A percentile compares a stretch with the other conserved stretches of the same genome.
phyloP scores from a whole-genome alignment of 2,797 vertebrate genomes.

The Borostomias antarcticus region DNA sequence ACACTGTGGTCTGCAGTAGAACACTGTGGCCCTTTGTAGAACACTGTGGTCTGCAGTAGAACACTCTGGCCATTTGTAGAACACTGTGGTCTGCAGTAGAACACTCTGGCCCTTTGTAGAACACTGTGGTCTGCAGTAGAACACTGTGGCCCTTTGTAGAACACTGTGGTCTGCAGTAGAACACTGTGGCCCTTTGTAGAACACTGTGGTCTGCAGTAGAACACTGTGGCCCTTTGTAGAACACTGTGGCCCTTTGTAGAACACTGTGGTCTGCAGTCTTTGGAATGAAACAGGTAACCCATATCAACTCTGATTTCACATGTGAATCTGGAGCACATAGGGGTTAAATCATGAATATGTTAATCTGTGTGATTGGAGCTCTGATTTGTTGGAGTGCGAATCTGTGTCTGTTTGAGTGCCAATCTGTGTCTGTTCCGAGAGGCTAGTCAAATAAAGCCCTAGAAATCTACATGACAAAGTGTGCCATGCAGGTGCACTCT shows the following conservation, averaged over 20 bases:
- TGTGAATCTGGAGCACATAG: not conserved
- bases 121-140: too few relatives aligned
- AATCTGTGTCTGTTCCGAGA: not conserved
- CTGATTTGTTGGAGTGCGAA: not conserved
- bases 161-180: too few relatives aligned
- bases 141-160: not conserved
- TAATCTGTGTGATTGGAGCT: not conserved
- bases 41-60: too few relatives aligned
- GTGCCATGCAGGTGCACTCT: conserved; percentile 38
- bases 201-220: too few relatives aligned
- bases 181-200: not conserved
- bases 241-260: too few relatives aligned
- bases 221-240: too few relatives aligned
- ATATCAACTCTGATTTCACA: not conserved
- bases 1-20: too few relatives aligned
- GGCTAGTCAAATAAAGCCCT: conserved; percentile 17
- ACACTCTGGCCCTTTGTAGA: not conserved
- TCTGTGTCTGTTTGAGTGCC: not conserved
- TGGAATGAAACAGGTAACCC: not conserved
- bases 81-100: too few relatives aligned
- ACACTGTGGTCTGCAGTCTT: too few relatives aligned
- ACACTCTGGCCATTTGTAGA: too few relatives aligned
- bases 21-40: too few relatives aligned
- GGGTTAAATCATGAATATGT: not conserved
- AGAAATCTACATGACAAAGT: conserved; percentile 6